Evolutionary conservation across 92 coral and sea anemone species (phyloP), one percentile per base, ranked within the genome.

Genomic region (Siderastrea siderea): DNA sequence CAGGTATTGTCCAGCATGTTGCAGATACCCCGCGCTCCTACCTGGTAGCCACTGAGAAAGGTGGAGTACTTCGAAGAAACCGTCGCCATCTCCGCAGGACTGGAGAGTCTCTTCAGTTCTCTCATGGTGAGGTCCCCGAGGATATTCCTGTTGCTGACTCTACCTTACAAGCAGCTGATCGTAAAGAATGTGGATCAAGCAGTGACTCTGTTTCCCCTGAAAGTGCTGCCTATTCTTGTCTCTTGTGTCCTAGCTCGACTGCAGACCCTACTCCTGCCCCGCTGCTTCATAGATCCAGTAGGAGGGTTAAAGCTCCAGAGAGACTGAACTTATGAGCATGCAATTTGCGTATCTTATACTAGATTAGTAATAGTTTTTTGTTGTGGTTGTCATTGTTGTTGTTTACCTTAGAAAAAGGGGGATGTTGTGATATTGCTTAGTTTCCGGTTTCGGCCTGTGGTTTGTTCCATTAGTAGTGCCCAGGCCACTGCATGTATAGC

Each of bases 51-150:
- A 86, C 67, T 79, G 77, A 49, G 68, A 81, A 47, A 63, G 85
- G 90, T n/a, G 73, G 81, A 14, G 77, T 54, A 7, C 61, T 88
- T 16, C 44, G 63, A 60, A 79, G 92, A 50, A 88, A 92, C 62
- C 92, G 88, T 54, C 81, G 64, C 52, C 92, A 84, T 10, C 52
- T 88, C 50, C 79, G 87, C 3, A 80, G 83, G 3, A 80, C 91
- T 13, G 85, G 68, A 50, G 91, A 81, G 84, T 57, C 79, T 74
- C 44, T 16, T 74, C 61, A 84, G 88, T 19, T 50, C 82, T 58
- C 52, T 13, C 13, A 52, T 45, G 64, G 10, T 38, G 49, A 49
- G 49, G 51, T 80, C 61, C 75, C 74, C 38, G 84, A 6, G 7
- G 75, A 80, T 49, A 12, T 65, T 66, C 60, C 84, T 8, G 51